phyloP scores from a whole-genome alignment of 2,113 vertebrate genomes.

The Microcebus murinus region DNA sequence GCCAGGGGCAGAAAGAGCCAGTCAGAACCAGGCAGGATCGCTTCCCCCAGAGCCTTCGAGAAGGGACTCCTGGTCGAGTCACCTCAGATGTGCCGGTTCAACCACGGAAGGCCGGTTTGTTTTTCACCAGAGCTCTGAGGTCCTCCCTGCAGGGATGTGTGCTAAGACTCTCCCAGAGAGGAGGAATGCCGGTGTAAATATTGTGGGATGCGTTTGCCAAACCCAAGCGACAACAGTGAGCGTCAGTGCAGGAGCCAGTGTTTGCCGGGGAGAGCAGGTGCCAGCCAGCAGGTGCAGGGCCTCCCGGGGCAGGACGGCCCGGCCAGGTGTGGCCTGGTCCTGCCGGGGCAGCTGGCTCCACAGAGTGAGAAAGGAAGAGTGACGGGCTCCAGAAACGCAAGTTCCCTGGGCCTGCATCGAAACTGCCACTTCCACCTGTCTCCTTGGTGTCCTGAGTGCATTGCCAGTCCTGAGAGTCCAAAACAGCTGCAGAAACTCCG shows the following conservation, averaged over 20 bases:
- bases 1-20: not conserved
- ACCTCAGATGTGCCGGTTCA: no score
- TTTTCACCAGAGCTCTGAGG: not conserved
- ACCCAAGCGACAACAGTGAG: not conserved
- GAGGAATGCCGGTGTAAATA: not conserved
- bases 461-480: not conserved
- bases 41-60: not conserved
- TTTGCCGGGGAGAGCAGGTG: not conserved
- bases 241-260: accelerated
- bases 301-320: not conserved
- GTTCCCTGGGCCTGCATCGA: not conserved
- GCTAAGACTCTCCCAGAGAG: not conserved
- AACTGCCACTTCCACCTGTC: not conserved
- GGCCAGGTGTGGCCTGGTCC: not conserved
- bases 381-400: accelerated
- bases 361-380: not conserved
- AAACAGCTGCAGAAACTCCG: not conserved
- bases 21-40: not conserved
- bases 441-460: not conserved
- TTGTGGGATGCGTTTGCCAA: not conserved
- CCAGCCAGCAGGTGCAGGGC: not conserved
- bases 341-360: no score
- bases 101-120: not conserved
- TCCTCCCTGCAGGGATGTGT: not conserved
- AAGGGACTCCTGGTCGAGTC: no score